Evolutionary conservation across 2,888 invertebrate species (phyloP), one percentile per base, ranked within the genome.

Genomic region (Diaperis boleti): DNA sequence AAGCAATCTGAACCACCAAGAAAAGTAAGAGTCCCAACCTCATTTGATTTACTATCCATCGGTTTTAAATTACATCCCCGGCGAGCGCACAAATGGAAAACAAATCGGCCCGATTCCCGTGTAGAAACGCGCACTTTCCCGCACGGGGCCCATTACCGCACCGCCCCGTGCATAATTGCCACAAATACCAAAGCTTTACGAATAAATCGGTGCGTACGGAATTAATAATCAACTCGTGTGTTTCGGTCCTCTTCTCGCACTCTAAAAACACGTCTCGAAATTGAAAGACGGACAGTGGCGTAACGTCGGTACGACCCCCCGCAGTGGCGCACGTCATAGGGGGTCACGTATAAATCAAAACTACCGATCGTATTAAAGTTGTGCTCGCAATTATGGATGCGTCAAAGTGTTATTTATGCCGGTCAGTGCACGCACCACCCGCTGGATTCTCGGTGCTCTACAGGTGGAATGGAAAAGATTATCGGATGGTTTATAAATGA

Each of bases 381-480:
- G 74, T 74, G 76, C 73, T 76, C 72, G 78, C 79, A 80, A 79
- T 80, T 79, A 79, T 76, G 74, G 75, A 76, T 76, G 77, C 78
- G 79, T 80, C 79, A 80, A 80, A 80, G 74, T 72, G 72, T 76
- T 76, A 80, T 80, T 80, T 80, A 80, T 79, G 74, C 63, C 70
- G 74, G 72, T 74, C 74, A 75, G 76, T 66, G 67, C 67, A 66
- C 63, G 62, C 59, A 68, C 68, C 70, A 64, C 70, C 64, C 64
- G 72, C 69, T 70, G 71, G 13, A 59, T 59, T 22, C 45, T 42
- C 31, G 49, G 64, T 52, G 65, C 69, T 55, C 70, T 67, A 70
- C 70, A 70, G 70, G 70, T 70, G 69, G 55, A 66, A n/a, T n/a
- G n/a, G n/a, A n/a, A n/a, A n/a, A 31, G 35, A 33, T 33, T 45